Conservation (phyloP, 1,140 invertebrate genomes). For the Bicyclus anynana region DNA sequence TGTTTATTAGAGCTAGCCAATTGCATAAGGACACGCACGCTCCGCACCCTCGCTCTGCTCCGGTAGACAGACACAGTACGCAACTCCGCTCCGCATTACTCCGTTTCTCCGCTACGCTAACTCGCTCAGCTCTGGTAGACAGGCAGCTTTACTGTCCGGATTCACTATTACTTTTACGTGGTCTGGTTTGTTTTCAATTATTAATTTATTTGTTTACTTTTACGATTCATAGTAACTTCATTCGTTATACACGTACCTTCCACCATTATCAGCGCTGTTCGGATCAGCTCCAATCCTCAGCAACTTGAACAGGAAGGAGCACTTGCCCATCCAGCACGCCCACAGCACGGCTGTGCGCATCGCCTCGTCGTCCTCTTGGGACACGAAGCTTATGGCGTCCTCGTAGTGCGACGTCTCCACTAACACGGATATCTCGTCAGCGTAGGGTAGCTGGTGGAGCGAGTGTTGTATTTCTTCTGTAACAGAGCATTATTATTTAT, state of each 20-base stretch:
- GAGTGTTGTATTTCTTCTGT: conserved; percentile 57
- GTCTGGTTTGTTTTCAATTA: no score
- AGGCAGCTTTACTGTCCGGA: no score
- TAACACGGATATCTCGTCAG: conserved; percentile 68
- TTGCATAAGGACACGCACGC: no score
- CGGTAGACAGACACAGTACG: no score
- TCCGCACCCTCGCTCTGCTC: no score
- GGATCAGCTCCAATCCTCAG: conserved; percentile 63
- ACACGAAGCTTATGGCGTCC: conserved; percentile 37
- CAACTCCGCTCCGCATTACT: no score
- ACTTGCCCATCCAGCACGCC: conserved; percentile 76
- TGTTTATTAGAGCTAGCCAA: no score
- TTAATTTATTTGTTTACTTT: no score
- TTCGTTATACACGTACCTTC: conserved; percentile 61
- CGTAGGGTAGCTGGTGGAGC: conserved; percentile 68
- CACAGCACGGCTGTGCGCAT: conserved; percentile 59
- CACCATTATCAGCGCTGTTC: conserved; percentile 64
- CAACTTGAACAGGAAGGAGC: conserved; percentile 56
- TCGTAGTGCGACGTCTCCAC: conserved; percentile 69
- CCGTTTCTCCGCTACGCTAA: no score
- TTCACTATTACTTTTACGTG: no score
- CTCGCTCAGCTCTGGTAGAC: no score
- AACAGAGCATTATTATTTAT: conserved; percentile 8
- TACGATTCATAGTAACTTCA: no score
- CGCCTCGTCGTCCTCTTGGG: conserved; percentile 36